A percentile compares a stretch with the other conserved stretches of the same genome.
Conservation (phyloP, 2,888 invertebrate species). For the Diarsia rubi region DNA sequence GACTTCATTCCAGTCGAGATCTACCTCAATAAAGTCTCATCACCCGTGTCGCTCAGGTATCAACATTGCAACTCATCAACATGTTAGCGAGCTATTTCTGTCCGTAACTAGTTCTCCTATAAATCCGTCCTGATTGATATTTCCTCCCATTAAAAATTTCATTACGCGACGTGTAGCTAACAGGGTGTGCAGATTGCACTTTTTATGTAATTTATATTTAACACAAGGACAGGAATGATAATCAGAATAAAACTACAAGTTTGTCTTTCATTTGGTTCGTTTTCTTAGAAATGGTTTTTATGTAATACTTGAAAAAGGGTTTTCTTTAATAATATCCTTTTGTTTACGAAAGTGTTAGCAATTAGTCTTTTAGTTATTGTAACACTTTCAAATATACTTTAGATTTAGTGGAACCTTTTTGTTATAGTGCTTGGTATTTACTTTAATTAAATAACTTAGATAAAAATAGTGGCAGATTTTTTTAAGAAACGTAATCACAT, state of each 20-base stretch:
- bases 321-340: slow-evolving; percentile 3
- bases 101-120: neutral
- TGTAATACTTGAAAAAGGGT: slow-evolving; percentile 11
- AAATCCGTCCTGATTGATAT: slow-evolving; percentile 31
- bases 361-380: slow-evolving; percentile 28
- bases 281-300: slow-evolving; percentile 5
- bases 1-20: neutral
- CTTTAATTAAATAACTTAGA: neutral
- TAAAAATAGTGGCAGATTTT: neutral
- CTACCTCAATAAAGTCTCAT: neutral
- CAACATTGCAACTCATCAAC: neutral
- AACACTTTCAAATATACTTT: slow-evolving; percentile 3
- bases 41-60: too few relatives aligned
- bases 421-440: neutral
- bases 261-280: neutral
- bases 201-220: neutral
- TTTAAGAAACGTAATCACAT: neutral
- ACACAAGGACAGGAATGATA: neutral
- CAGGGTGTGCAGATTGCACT: neutral
- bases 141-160: slow-evolving; percentile 20
- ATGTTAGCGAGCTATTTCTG: slow-evolving; percentile 1
- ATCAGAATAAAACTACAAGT: neutral
- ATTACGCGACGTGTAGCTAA: slow-evolving; percentile 23
- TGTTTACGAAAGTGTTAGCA: slow-evolving; percentile 11
- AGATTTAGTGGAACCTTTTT: slow-evolving; percentile 8